These are phyloP conservation scores for Notolabrus celidotus DNA, from an alignment of 2,797 vertebrate genomes.

Conservation along the genomic window DNA sequence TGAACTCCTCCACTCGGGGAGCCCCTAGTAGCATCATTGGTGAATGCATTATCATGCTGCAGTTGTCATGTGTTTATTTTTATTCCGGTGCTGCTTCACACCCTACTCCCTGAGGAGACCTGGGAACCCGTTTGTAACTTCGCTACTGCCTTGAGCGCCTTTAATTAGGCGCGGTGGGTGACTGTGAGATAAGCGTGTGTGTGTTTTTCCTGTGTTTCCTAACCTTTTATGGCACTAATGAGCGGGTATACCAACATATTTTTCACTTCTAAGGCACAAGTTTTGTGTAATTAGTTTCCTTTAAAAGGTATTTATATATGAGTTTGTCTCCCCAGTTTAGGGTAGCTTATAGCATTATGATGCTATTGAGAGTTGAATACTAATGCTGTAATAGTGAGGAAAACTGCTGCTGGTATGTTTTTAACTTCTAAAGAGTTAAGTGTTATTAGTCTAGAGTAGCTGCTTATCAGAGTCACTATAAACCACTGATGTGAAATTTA, in stretches of 20 bases:
- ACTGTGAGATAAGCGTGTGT: conserved; percentile 49
- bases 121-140: conserved; percentile 71
- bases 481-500: too few species aligned
- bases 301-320: conserved; percentile 38
- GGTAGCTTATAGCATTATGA: background rate
- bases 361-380: background rate
- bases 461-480: too few species aligned
- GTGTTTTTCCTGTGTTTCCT: conserved; percentile 18
- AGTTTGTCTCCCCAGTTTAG: background rate
- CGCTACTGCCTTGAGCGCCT: conserved; percentile 55
- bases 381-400: conserved; percentile 5
- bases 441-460: too few species aligned
- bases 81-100: conserved; percentile 61
- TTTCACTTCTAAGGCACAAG: background rate
- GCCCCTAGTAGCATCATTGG: conserved; percentile 65
- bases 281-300: conserved; percentile 42
- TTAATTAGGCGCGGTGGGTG: conserved; percentile 74
- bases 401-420: conserved; percentile 4
- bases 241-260: conserved; percentile 11
- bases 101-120: conserved; percentile 59
- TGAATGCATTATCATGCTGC: conserved; percentile 76
- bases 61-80: conserved; percentile 79
- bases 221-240: conserved; percentile 51
- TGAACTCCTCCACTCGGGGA: conserved; percentile 63
- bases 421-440: background rate